phyloP scores from a whole-genome alignment of 2,797 vertebrate genomes.

The Ptychobarbus kaznakovi region DNA sequence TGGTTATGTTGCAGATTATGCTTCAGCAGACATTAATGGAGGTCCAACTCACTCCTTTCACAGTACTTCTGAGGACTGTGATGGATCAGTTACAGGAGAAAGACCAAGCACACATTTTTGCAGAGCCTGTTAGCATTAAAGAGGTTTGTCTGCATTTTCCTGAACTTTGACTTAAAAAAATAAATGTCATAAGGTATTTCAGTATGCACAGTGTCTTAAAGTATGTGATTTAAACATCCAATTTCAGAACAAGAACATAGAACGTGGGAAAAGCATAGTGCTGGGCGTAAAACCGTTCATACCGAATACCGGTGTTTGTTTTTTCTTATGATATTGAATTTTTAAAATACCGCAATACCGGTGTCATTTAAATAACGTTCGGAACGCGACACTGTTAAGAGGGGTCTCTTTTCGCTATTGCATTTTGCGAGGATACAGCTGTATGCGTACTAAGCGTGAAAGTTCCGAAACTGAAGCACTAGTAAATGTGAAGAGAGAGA shows the following conservation, averaged over 20 bases:
- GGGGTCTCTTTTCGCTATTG: no score
- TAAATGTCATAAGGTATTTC: background rate
- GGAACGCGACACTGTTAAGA: no score
- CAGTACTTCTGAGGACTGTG: slow-evolving; percentile 87
- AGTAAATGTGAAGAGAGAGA: no score
- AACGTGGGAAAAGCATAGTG: background rate
- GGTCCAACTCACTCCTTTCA: slow-evolving; percentile 92
- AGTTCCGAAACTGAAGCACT: no score
- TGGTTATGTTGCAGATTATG: slow-evolving; percentile 80
- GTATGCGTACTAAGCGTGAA: no score
- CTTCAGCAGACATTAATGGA: slow-evolving; percentile 92
- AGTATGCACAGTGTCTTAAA: background rate
- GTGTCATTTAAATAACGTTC: no score
- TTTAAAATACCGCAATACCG: no score
- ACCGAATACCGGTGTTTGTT: no score
- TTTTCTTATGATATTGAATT: no score
- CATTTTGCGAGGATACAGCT: no score
- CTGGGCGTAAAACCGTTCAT: no score
- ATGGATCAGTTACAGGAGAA: slow-evolving; percentile 94
- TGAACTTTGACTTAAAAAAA: background rate
- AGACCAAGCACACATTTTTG: slow-evolving; percentile 92
- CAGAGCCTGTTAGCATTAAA: slow-evolving; percentile 90
- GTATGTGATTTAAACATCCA: background rate
- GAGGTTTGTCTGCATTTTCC: slow-evolving; percentile 80
- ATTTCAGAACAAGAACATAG: no score